Conservation (phyloP, 2,888 invertebrate genomes). For the Melolontha melolontha region DNA sequence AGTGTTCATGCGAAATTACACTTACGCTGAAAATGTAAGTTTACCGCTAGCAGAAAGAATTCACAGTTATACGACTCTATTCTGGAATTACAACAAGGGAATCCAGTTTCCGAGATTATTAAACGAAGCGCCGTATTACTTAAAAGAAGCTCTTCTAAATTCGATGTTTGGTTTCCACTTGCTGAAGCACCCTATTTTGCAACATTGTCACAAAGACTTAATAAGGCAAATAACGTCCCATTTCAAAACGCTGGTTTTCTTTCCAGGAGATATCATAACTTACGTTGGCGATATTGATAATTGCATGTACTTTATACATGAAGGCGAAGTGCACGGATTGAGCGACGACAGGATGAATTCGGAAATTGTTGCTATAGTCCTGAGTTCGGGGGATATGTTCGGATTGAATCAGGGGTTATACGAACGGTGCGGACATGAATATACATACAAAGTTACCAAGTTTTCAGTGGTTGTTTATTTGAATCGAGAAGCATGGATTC, state of each 20-base stretch:
- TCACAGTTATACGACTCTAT: conserved; percentile 24
- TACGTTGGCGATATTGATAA: conserved; percentile 52
- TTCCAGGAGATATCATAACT: conserved; percentile 51
- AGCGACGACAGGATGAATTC: conserved; percentile 49
- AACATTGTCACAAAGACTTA: conserved; percentile 51
- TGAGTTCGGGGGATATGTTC: conserved; percentile 47
- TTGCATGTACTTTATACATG: conserved; percentile 55
- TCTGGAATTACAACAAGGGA: conserved; percentile 34
- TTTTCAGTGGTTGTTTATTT: conserved; percentile 40
- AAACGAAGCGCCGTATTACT: conserved; percentile 51
- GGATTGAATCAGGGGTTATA: conserved; percentile 51
- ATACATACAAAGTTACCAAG: conserved; percentile 51
- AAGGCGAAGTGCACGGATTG: conserved; percentile 50
- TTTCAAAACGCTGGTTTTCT: conserved; percentile 49
- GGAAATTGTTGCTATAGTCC: conserved; percentile 45
- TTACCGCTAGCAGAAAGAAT: conserved; percentile 31
- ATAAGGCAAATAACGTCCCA: conserved; percentile 51
- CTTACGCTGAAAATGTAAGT: conserved; percentile 36
- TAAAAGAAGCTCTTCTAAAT: conserved; percentile 52
- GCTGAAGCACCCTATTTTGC: conserved; percentile 48
- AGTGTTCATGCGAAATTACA: conserved; percentile 33
- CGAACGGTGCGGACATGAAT: conserved; percentile 47
- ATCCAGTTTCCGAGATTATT: conserved; percentile 43
- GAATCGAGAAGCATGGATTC: conserved; percentile 37
- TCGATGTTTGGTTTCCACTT: conserved; percentile 53